Conservation (phyloP, 2,113 vertebrate species). For the Stegastes partitus region DNA sequence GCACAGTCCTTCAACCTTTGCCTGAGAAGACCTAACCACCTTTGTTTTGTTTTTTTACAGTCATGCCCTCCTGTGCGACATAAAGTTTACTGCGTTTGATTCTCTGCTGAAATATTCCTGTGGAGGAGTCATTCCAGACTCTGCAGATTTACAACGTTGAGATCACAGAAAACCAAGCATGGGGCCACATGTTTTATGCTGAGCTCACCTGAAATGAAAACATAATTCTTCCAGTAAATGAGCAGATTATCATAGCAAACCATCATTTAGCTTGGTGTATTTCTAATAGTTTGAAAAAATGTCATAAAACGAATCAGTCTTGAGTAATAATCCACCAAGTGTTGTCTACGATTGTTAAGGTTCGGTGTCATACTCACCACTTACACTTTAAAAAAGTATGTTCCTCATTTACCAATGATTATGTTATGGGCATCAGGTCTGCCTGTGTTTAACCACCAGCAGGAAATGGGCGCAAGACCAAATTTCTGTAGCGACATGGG, state of each 20-base stretch:
- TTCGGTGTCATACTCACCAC: constrained; percentile 23
- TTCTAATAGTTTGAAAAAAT: background rate
- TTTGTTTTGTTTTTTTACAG: constrained; percentile 18
- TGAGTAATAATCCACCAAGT: constrained; percentile 3
- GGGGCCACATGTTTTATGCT: constrained; percentile 4
- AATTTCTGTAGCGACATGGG: constrained; percentile 51
- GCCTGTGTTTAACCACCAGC: constrained; percentile 66
- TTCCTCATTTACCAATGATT: constrained; percentile 65
- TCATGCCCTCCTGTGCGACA: constrained; percentile 32
- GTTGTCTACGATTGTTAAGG: constrained; percentile 8
- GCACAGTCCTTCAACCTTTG: constrained; percentile 30
- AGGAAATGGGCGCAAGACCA: constrained; percentile 65
- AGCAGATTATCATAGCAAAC: background rate
- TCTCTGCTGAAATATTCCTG: constrained; percentile 28
- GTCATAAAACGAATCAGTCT: background rate
- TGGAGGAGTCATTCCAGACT: constrained; percentile 46
- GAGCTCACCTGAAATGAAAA: constrained; percentile 42
- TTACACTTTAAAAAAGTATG: constrained; percentile 36
- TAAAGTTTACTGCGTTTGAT: constrained; percentile 32
- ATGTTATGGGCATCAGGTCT: constrained; percentile 56
- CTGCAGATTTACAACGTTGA: background rate
- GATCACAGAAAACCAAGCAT: constrained; percentile 2
- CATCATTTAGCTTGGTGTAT: no score
- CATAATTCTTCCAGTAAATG: background rate
- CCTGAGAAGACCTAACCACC: constrained; percentile 25